Base-by-base conservation (phyloP, 2,797 vertebrate genomes). In the Manis javanica region DNA sequence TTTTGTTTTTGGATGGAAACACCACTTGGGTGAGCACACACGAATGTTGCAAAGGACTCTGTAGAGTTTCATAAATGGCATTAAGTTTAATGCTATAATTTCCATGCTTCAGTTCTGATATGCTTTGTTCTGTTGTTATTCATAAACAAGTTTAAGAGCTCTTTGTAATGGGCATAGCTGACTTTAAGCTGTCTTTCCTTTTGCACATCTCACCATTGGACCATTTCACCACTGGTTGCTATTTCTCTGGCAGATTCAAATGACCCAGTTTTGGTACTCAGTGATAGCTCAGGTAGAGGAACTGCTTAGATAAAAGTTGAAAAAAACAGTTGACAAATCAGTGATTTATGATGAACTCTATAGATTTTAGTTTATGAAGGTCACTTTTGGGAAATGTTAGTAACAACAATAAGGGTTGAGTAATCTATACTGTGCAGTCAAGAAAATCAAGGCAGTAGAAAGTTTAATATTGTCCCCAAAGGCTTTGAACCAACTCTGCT, bases 341-440 rank as follows among this genome's bases (percentile, higher is more conserved):
- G 12, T 95, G 64, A 86, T 74, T 84, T 92, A 69, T 83, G 69
- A 69, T 53, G 31, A 51, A 71, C 59, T 78, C 46, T 88, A 12
- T 16, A 39, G 63, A 51, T 87, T 95, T 91, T 81, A 74, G 74
- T 87, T 90, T 94, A 53, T 83, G 66, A 94, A 95, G 29, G 9
- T 96, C n/a, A 55, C n/a, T 75, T 94, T 87, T 63, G 29, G 78
- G 87, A 85, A 95, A 57, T 94, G 49, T 51, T 89, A 71, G 21
- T 34, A 83, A 85, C 14, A 49, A 5, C 74, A 81, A 51, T 77
- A 37, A 63, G 29, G 42, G 10, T 42, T 84, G n/a, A 93, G 13
- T 91, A 88, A 39, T 74, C 69, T 83, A 26, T 3, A 31, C 4
- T 61, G 12, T 63, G 2, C 68, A 82, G 66, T 87, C 37, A 84